phyloP scores from a whole-genome alignment of 2,797 vertebrate genomes.

The Schizopygopsis malacanthus region DNA sequence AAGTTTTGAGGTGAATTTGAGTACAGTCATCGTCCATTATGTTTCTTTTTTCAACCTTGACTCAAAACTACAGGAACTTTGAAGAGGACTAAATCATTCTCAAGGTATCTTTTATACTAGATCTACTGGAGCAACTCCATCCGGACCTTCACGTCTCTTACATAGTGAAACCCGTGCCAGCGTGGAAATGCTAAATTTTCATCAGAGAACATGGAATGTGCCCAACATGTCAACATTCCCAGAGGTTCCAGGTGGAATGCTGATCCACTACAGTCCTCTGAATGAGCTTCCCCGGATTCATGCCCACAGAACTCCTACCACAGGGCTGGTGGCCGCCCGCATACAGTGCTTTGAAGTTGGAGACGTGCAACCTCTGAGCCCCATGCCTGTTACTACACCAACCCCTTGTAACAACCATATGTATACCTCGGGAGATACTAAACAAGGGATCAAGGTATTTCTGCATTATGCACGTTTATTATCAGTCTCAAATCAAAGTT shows the following conservation, averaged over 20 bases:
- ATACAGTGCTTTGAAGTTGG: conserved; percentile 50
- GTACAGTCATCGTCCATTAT: neutral
- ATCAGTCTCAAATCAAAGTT: neutral
- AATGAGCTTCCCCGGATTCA: conserved; percentile 20
- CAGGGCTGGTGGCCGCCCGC: conserved; percentile 53
- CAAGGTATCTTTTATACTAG: neutral
- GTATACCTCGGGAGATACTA: conserved; percentile 9
- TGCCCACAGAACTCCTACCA: conserved; percentile 4
- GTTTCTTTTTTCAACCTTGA: conserved; percentile 5
- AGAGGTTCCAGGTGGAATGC: conserved; percentile 41
- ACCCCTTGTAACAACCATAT: neutral
- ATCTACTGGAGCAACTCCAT: neutral
- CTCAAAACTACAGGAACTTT: neutral
- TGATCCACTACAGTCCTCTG: conserved; percentile 50
- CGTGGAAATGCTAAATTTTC: conserved; percentile 53
- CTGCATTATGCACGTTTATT: neutral
- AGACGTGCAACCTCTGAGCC: neutral
- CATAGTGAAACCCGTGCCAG: neutral
- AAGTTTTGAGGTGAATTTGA: neutral
- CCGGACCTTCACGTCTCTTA: conserved; percentile 5
- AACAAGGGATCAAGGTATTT: conserved; percentile 53
- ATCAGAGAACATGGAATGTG: conserved; percentile 56
- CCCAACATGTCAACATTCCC: conserved; percentile 37
- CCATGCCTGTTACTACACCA: neutral
- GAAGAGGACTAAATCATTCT: conserved; percentile 20